Conservation (phyloP, 2,888 invertebrate genomes). For the Drosophila trichaetosa region DNA sequence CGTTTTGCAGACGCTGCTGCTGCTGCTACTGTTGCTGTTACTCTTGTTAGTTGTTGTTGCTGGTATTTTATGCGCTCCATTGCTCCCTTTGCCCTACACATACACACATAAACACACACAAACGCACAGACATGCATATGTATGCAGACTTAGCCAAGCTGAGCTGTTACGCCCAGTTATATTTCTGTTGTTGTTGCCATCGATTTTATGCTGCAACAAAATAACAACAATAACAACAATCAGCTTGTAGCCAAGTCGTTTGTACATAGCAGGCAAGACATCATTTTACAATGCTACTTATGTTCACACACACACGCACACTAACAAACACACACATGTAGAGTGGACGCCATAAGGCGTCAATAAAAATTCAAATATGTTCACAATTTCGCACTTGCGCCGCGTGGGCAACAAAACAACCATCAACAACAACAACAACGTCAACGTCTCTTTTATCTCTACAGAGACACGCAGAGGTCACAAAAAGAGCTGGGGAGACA, state of each 20-base stretch:
- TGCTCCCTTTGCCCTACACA: conserved; percentile 34
- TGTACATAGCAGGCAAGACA: conserved; percentile 79
- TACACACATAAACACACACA: neutral
- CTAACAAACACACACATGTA: conserved; percentile 12
- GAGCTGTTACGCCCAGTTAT: conserved; percentile 51
- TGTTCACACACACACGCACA: conserved; percentile 39
- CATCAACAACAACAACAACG: conserved; percentile 26
- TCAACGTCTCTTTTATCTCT: conserved; percentile 49
- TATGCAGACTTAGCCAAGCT: conserved; percentile 39
- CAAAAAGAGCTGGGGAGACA: neutral
- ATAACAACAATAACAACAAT: conserved; percentile 32
- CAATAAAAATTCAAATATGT: conserved; percentile 73
- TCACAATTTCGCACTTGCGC: conserved; percentile 71
- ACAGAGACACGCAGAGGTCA: conserved; percentile 35
- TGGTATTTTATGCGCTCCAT: conserved; percentile 60
- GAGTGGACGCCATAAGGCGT: conserved; percentile 45
- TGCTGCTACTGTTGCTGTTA: conserved; percentile 12
- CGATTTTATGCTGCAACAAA: conserved; percentile 65
- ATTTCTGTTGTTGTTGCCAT: conserved; percentile 52
- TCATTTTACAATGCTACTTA: conserved; percentile 78
- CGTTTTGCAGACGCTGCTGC: conserved; percentile 49
- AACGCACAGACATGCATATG: conserved; percentile 1
- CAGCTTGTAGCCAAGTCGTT: conserved; percentile 36
- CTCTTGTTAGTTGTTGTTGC: conserved; percentile 22
- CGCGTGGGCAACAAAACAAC: conserved; percentile 50